Evolutionary conservation across 2,888 invertebrate genomes (phyloP).

Genomic region (Chrysodeixis includens): DNA sequence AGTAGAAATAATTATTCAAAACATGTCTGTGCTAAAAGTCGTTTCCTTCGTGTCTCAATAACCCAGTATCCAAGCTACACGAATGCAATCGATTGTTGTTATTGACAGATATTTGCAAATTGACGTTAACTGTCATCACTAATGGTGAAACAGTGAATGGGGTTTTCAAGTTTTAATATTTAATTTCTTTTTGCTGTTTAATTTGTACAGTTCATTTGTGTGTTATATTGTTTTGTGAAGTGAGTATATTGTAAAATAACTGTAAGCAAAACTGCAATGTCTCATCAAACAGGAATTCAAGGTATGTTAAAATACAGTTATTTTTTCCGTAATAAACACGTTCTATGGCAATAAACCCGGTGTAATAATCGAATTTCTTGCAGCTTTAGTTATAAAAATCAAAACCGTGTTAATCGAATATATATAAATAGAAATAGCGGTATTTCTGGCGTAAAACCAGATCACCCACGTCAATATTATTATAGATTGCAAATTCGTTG

Average conservation of each 20-base stretch:
- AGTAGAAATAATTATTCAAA: too few relatives aligned
- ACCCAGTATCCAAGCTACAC: neutral
- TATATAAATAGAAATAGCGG: slow-evolving; percentile 37
- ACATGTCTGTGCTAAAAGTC: too few relatives aligned
- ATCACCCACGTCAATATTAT: slow-evolving; percentile 40
- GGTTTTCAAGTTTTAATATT: slow-evolving; percentile 35
- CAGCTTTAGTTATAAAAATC: neutral
- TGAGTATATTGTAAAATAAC: slow-evolving; percentile 22
- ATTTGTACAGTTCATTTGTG: slow-evolving; percentile 32
- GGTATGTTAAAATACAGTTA: slow-evolving; percentile 85
- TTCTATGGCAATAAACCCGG: slow-evolving; percentile 38
- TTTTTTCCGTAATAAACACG: slow-evolving; percentile 47
- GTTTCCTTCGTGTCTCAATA: neutral
- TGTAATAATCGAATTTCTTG: slow-evolving; percentile 7
- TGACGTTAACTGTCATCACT: slow-evolving; percentile 3
- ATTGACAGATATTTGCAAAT: slow-evolving; percentile 12
- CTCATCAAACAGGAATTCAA: slow-evolving; percentile 97
- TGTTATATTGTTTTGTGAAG: slow-evolving; percentile 30
- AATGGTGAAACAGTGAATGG: slow-evolving; percentile 9
- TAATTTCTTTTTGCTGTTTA: slow-evolving; percentile 37
- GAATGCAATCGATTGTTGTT: neutral
- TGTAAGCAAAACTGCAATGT: slow-evolving; percentile 89
- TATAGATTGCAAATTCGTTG: slow-evolving; percentile 7
- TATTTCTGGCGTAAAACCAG: slow-evolving; percentile 37
- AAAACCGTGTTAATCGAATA: neutral